Percentiles rank a stretch among this genome's conserved stretches.
phyloP scores from a whole-genome alignment of 2,113 vertebrate species.

The Psephotus haematonotus region DNA sequence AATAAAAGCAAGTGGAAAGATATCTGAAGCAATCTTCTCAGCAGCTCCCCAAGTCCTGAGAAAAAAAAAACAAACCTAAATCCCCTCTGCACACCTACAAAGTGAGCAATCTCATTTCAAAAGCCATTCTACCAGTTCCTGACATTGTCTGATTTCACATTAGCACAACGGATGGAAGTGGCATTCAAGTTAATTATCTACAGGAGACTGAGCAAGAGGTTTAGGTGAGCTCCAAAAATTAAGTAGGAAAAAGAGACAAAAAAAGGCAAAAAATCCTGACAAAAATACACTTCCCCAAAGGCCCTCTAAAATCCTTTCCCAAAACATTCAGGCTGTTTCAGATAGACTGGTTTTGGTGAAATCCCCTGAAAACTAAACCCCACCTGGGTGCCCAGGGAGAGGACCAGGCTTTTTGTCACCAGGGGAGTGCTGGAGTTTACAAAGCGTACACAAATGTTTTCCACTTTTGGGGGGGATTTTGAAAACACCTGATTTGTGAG shows the following conservation, averaged over 20 bases:
- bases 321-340: not conserved
- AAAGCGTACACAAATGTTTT: slow-evolving; percentile 25
- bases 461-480: slow-evolving; percentile 21
- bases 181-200: slow-evolving; percentile 65
- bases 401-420: not conserved
- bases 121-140: slow-evolving; percentile 54
- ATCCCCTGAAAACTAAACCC: not conserved
- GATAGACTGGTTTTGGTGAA: not conserved
- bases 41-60: not conserved
- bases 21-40: not conserved
- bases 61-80: not conserved
- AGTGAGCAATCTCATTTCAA: slow-evolving; percentile 57
- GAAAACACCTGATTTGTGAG: slow-evolving; percentile 62
- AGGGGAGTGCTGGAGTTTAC: not conserved
- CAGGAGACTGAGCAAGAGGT: slow-evolving; percentile 53
- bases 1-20: not conserved
- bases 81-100: slow-evolving; percentile 27
- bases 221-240: slow-evolving; percentile 58
- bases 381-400: not conserved
- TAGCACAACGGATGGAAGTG: slow-evolving; percentile 63
- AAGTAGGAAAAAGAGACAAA: not conserved
- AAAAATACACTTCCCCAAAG: not conserved
- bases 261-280: not conserved
- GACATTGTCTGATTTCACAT: slow-evolving; percentile 66
- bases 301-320: not conserved